Conservation (phyloP, 2,797 vertebrate species). For the Schizothorax lantsangensis region DNA sequence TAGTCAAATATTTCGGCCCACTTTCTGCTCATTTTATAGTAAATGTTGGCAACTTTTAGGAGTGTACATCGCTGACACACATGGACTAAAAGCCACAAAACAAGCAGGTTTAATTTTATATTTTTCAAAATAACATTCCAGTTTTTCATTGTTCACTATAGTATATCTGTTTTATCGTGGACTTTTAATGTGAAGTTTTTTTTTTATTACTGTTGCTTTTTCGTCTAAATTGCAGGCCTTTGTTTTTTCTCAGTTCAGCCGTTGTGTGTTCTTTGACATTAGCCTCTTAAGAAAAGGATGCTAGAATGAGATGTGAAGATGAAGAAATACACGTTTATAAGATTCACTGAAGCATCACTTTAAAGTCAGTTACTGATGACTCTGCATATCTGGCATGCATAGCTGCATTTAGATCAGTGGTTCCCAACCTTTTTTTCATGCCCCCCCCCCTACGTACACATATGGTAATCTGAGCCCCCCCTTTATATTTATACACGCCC, state of each 20-base stretch:
- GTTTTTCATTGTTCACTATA: background rate
- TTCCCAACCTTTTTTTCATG: no score
- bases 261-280: background rate
- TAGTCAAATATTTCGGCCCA: background rate
- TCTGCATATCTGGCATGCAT: background rate
- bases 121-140: background rate
- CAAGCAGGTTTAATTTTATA: background rate
- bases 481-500: no score
- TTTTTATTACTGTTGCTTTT: background rate
- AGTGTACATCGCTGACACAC: background rate
- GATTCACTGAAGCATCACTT: background rate
- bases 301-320: background rate
- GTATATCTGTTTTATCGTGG: background rate
- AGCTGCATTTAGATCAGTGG: background rate
- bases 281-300: background rate
- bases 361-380: background rate
- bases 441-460: no score
- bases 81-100: background rate
- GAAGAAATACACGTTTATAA: background rate
- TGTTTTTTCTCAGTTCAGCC: background rate
- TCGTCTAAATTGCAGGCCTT: background rate
- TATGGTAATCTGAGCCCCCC: no score
- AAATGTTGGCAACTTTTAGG: background rate
- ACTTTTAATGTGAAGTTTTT: constrained; percentile 12
- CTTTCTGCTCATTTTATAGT: background rate